These are phyloP conservation scores for Drosophila oshimai DNA, from an alignment of 1,140 invertebrate genomes.

Conservation along the genomic window DNA sequence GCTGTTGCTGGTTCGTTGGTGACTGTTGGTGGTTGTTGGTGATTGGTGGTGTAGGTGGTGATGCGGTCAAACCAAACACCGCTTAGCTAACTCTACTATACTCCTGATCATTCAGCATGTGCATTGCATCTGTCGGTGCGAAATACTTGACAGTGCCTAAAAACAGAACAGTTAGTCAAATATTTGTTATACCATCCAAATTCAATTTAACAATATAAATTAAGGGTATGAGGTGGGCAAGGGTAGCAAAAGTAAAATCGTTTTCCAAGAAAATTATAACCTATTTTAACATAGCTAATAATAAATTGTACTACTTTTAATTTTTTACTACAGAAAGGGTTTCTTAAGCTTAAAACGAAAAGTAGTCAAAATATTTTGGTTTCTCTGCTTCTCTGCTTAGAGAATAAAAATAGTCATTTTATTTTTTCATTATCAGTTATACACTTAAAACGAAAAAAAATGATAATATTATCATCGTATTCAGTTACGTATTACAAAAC, in stretches of 20 bases:
- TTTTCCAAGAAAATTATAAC: too few relatives aligned
- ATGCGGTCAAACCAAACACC: slow-evolving; percentile 18
- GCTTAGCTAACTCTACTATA: slow-evolving; percentile 78
- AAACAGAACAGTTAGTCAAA: slow-evolving; percentile 58
- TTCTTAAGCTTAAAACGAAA: not conserved
- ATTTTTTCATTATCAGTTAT: slow-evolving; percentile 1
- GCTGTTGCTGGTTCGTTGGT: slow-evolving; percentile 36
- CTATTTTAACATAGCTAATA: too few relatives aligned
- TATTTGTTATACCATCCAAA: not conserved
- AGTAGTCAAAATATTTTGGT: too few relatives aligned
- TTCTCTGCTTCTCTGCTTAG: not conserved
- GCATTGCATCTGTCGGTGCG: slow-evolving; percentile 85
- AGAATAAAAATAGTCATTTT: not conserved
- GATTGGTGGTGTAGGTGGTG: slow-evolving; percentile 32
- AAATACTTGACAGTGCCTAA: slow-evolving; percentile 84
- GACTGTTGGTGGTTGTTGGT: slow-evolving; percentile 42
- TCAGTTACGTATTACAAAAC: slow-evolving; percentile 10
- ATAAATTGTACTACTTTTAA: too few relatives aligned
- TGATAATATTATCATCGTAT: not conserved
- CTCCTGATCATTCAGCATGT: slow-evolving; percentile 83
- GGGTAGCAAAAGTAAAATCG: too few relatives aligned
- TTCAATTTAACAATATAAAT: not conserved
- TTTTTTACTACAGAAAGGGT: not conserved
- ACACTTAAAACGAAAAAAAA: not conserved
- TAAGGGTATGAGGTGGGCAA: not conserved